A percentile compares a stretch with the other conserved stretches of the same genome.
phyloP scores from a whole-genome alignment of 2,113 vertebrate genomes.

The Syrrhaptes paradoxus region DNA sequence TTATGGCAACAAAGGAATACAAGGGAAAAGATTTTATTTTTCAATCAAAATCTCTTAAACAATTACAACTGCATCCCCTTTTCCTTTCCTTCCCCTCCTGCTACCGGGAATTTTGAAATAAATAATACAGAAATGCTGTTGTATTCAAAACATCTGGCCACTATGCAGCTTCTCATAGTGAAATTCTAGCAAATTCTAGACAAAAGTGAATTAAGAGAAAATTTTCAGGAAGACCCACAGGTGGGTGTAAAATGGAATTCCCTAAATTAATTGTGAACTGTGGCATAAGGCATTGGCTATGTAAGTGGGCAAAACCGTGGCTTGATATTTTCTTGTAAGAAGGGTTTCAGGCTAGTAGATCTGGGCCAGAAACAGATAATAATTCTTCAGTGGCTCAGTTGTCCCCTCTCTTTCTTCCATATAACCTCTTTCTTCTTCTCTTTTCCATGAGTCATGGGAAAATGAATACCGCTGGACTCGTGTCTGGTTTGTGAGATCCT shows the following conservation, averaged over 20 bases:
- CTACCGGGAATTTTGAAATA: background rate
- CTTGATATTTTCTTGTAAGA: background rate
- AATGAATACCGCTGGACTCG: fast-evolving
- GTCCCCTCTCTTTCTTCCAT: background rate
- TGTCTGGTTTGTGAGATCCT: background rate
- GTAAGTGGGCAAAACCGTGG: background rate
- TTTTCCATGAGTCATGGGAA: background rate
- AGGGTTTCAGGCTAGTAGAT: background rate
- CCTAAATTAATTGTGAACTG: background rate
- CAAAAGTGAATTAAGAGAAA: background rate
- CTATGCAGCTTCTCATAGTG: background rate
- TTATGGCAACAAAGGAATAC: background rate
- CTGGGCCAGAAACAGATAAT: background rate
- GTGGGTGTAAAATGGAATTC: background rate
- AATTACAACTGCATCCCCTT: background rate
- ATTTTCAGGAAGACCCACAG: background rate
- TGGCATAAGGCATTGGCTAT: background rate
- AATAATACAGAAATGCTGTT: background rate
- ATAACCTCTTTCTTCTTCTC: background rate
- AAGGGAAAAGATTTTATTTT: background rate
- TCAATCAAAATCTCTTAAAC: background rate
- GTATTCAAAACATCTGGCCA: background rate
- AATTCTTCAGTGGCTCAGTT: background rate
- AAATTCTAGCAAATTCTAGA: background rate
- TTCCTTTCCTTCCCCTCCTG: background rate